Percentiles rank a stretch among this genome's conserved stretches.
Evolutionary conservation across 2,113 vertebrate genomes (phyloP).

Genomic region (Bungarus multicinctus): DNA sequence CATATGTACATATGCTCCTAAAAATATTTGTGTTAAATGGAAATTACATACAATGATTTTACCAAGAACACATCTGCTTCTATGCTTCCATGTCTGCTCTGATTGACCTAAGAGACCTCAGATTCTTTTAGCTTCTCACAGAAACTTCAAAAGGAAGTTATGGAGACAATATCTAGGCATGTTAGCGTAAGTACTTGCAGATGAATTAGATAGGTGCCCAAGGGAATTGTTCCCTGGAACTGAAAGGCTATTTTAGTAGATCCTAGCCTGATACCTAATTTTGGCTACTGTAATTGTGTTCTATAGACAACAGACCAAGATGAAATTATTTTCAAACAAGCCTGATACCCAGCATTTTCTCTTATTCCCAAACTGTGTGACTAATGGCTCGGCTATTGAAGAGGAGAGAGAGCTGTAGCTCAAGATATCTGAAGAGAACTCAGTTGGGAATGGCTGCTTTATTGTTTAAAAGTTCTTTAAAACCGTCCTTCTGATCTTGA

Average conservation of each 20-base stretch:
- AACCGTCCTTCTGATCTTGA: background rate
- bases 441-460: background rate
- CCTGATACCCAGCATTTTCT: background rate
- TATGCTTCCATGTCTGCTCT: background rate
- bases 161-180: slow-evolving; percentile 3
- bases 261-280: background rate
- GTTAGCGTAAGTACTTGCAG: slow-evolving; percentile 2
- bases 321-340: background rate
- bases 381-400: background rate
- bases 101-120: slow-evolving; percentile 1
- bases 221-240: background rate
- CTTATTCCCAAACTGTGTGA: background rate
- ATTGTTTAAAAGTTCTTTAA: slow-evolving; percentile 27
- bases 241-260: background rate
- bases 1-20: background rate
- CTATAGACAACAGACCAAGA: slow-evolving; percentile 7
- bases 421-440: background rate
- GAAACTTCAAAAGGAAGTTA: background rate
- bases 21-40: background rate
- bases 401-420: background rate
- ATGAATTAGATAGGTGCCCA: background rate
- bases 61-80: background rate
- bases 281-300: background rate
- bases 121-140: slow-evolving; percentile 4
- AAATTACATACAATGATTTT: background rate